These are phyloP conservation scores for Paralichthys olivaceus DNA, from an alignment of 2,113 vertebrate genomes.

Conservation along the genomic window DNA sequence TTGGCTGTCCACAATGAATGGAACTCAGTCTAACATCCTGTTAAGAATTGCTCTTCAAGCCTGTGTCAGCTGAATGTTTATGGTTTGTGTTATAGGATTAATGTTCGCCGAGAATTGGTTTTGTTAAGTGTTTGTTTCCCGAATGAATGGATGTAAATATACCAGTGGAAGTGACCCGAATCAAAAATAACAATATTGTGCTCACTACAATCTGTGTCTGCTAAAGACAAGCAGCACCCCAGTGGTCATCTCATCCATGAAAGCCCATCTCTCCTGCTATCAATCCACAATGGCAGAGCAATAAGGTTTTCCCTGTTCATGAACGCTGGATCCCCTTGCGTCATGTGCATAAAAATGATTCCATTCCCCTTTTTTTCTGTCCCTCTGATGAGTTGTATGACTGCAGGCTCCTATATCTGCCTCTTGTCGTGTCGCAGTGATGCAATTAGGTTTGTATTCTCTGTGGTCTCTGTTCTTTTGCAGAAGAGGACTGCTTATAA, in stretches of 20 bases:
- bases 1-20: too few species aligned
- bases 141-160: neutral
- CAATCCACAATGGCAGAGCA: slow-evolving; percentile 58
- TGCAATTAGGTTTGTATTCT: slow-evolving; percentile 74
- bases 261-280: slow-evolving; percentile 33
- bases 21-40: too few species aligned
- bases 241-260: slow-evolving; percentile 24
- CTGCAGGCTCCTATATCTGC: slow-evolving; percentile 63
- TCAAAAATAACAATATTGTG: too few species aligned
- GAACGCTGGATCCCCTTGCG: slow-evolving; percentile 47
- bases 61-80: neutral
- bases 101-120: too few species aligned
- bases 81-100: too few species aligned
- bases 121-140: too few species aligned
- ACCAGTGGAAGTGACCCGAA: too few species aligned
- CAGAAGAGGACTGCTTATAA: slow-evolving; percentile 58
- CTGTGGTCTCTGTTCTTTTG: slow-evolving; percentile 48
- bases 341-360: slow-evolving; percentile 59
- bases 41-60: neutral
- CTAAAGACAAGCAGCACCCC: slow-evolving; percentile 49
- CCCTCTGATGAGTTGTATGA: slow-evolving; percentile 62
- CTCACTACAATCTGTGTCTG: slow-evolving; percentile 61
- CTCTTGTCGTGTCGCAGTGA: slow-evolving; percentile 70
- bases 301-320: slow-evolving; percentile 56
- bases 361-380: slow-evolving; percentile 34